These are phyloP conservation scores for Microctonus brassicae DNA, from an alignment of 2,888 invertebrate genomes.

Conservation along the genomic window DNA sequence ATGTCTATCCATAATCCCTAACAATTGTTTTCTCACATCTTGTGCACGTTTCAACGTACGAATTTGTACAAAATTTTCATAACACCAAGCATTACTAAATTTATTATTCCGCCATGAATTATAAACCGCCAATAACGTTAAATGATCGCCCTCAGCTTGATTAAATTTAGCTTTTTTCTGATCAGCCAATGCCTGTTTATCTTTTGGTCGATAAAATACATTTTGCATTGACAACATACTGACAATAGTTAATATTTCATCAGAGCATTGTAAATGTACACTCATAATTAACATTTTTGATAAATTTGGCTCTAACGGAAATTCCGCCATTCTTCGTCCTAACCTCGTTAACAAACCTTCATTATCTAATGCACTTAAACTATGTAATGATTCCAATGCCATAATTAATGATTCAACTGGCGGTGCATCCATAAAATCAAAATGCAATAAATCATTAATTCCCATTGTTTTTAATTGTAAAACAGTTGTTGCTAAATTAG, in stretches of 20 bases:
- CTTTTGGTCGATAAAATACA: conserved; percentile 95
- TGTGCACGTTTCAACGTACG: conserved; percentile 96
- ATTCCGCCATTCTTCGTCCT: conserved; percentile 97
- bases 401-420: conserved; percentile 97
- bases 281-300: conserved; percentile 99
- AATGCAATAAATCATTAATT: conserved; percentile 96
- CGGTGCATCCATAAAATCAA: conserved; percentile 99
- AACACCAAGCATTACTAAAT: conserved; percentile 99
- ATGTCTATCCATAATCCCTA: conserved; percentile 98
- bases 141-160: conserved; percentile 97
- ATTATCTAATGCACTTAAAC: conserved; percentile 95
- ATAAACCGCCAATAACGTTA: conserved; percentile 97
- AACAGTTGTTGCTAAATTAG: conserved; percentile 96
- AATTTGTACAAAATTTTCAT: conserved; percentile 99
- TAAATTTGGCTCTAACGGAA: conserved; percentile 97
- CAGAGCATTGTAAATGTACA: conserved; percentile 96
- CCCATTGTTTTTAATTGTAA: conserved; percentile 99
- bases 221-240: conserved; percentile 99
- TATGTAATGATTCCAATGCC: conserved; percentile 97
- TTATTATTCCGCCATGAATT: conserved; percentile 99
- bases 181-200: conserved; percentile 96
- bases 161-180: conserved; percentile 99
- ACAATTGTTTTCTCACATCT: conserved; percentile 96
- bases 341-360: conserved; percentile 88
- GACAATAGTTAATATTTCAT: conserved; percentile 98